These are phyloP conservation scores for Drosophila villosipedis DNA, from an alignment of 2,888 invertebrate species.

Conservation along the genomic window DNA sequence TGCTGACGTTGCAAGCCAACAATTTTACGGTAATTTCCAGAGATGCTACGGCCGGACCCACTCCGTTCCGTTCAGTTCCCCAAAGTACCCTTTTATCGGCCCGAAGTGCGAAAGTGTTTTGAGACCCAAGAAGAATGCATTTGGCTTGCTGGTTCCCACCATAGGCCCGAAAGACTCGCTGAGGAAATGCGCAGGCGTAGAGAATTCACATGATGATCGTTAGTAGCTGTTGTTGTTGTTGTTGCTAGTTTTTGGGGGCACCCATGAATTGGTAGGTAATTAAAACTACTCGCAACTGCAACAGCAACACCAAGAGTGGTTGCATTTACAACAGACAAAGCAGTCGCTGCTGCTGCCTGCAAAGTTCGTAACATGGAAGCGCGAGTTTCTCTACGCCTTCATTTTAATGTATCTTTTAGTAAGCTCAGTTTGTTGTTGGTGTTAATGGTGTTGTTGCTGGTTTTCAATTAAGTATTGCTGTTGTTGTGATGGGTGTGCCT, in stretches of 20 bases:
- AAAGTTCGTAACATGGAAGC: conserved; percentile 61
- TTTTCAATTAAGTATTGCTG: conserved; percentile 73
- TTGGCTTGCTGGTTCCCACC: conserved; percentile 50
- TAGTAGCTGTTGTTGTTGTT: conserved; percentile 51
- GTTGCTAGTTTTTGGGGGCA: conserved; percentile 53
- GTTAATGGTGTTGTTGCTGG: conserved; percentile 27
- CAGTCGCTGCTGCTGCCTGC: conserved; percentile 25
- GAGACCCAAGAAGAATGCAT: conserved; percentile 52
- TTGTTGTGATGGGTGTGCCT: conserved; percentile 24
- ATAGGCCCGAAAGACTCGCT: conserved; percentile 18
- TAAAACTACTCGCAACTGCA: conserved; percentile 69
- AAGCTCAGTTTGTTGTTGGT: conserved; percentile 24
- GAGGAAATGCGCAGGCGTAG: conserved; percentile 72
- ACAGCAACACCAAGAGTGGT: conserved; percentile 24
- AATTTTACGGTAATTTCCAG: conserved; percentile 64
- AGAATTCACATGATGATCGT: conserved; percentile 79
- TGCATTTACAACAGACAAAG: conserved; percentile 60
- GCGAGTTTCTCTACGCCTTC: conserved; percentile 76
- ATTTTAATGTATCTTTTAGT: conserved; percentile 77
- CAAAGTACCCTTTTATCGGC: conserved; percentile 1
- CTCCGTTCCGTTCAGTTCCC: conserved; percentile 10
- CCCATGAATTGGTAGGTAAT: conserved; percentile 70
- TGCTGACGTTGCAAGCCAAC: conserved; percentile 52
- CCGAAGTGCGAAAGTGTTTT: conserved; percentile 53
- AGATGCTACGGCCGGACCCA: conserved; percentile 40